Conservation (phyloP, 2,797 vertebrate genomes). For the Mus minutoides region DNA sequence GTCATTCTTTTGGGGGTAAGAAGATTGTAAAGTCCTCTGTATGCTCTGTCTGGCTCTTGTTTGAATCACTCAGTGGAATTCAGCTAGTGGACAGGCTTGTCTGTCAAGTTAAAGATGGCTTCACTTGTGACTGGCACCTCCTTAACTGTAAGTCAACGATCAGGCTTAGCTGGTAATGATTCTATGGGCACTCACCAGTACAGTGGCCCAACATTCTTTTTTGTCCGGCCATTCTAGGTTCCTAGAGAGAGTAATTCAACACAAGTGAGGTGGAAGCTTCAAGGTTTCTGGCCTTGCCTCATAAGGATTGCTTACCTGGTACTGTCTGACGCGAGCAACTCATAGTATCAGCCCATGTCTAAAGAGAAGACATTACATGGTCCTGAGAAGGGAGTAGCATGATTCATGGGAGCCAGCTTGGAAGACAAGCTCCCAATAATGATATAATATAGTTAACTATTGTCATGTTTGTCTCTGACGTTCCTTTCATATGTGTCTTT, state of each 20-base stretch:
- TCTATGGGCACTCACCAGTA: neutral
- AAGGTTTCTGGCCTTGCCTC: neutral
- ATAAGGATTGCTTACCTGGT: neutral
- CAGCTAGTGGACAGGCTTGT: neutral
- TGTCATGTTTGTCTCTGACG: neutral
- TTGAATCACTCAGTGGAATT: neutral
- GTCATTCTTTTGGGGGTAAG: neutral
- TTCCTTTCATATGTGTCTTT: neutral
- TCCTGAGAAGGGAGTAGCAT: neutral
- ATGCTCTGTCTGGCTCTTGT: neutral
- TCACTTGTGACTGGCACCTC: neutral
- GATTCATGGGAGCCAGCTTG: neutral
- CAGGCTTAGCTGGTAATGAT: neutral
- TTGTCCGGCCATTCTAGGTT: neutral
- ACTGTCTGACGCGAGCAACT: constrained; percentile 4
- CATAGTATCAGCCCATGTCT: neutral
- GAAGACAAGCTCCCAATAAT: neutral
- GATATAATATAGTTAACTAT: neutral
- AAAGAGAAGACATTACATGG: neutral
- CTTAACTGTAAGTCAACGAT: neutral
- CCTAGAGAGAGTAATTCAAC: neutral
- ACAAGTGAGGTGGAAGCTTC: neutral
- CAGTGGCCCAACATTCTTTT: neutral
- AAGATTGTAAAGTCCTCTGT: neutral
- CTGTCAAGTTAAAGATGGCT: constrained; percentile 21